Base-by-base conservation (phyloP, 2,888 invertebrate species). In the Sphecodes monilicornis region DNA sequence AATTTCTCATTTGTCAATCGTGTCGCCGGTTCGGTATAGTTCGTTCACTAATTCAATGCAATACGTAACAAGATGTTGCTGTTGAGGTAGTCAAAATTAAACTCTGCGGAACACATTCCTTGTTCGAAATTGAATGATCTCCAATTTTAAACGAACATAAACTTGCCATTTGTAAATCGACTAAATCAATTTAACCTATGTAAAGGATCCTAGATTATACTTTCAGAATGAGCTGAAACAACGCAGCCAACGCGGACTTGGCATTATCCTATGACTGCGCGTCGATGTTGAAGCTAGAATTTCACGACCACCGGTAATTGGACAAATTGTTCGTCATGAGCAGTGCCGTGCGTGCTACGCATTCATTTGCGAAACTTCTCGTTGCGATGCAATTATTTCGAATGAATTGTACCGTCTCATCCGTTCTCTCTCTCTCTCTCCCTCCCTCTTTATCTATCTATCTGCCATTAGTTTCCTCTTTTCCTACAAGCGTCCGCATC, bases 361-460 rank as follows among this genome's bases (percentile, higher is more conserved):
- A 90, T 89, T 89, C 90, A 82, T 87, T 90, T 76, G 76, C 79
- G 68, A 54, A 69, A 82, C 70, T 81, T 78, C 83, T 84, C 84
- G 89, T 86, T 87, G 80, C 87, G 81, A 82, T 86, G 89, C 86
- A 87, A 89, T 89, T 89, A 89, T 84, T 87, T 89, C 83, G 69
- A 89, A 76, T 83, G 71, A 76, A 83, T 78, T 43, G 68, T 71
- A 43, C 29, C 32, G 66, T 29, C 66, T 39, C 69, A 32, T 4
- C 18, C 39, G 10, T 11, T 13, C 41, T 32, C 57, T 46, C 11
- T 32, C 36, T 8, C n/a, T 13, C 68, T 46, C n/a, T 36, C 69
- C 18, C 41, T 16, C 69, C 39, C 10, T 13, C n/a, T 54, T 11
- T 3, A 4, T 16, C 26, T 5, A 11, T 26, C 57, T 4, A 11